Evolutionary conservation across 2,797 vertebrate genomes (phyloP).

Genomic region (Muscicapa comitata): DNA sequence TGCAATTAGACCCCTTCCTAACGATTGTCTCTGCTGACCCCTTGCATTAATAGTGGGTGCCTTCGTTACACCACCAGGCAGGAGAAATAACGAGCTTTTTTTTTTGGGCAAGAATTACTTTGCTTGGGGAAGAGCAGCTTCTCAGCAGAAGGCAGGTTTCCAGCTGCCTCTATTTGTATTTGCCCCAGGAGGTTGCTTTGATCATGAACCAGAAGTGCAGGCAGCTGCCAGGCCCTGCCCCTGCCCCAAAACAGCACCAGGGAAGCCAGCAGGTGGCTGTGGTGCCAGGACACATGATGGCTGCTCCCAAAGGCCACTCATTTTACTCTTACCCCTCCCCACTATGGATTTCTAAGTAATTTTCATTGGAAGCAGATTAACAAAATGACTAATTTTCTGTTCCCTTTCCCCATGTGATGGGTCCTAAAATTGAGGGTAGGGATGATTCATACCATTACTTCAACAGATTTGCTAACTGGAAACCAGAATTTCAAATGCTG

Average conservation of each 20-base stretch:
- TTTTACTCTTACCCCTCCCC: background rate
- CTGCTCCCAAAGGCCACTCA: background rate
- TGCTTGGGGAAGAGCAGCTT: background rate
- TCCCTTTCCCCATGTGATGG: background rate
- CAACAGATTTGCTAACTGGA: background rate
- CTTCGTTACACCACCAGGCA: background rate
- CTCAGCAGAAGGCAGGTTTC: background rate
- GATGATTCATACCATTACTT: conserved; percentile 11
- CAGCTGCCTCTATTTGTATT: background rate
- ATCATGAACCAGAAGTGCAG: background rate
- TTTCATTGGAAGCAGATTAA: background rate
- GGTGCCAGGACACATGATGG: rapidly evolving
- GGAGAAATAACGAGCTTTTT: background rate
- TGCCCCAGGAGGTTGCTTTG: background rate
- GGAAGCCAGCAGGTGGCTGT: background rate
- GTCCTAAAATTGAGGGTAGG: background rate
- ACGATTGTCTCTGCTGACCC: rapidly evolving
- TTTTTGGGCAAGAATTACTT: background rate
- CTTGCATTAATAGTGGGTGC: background rate
- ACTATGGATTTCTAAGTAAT: background rate
- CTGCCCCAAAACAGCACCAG: background rate
- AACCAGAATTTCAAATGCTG: background rate
- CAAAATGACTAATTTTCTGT: conserved; percentile 18
- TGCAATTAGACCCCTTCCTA: background rate
- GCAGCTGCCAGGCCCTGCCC: background rate